Conservation (phyloP, 2,113 vertebrate genomes). For the Notarius quadriscutis region DNA sequence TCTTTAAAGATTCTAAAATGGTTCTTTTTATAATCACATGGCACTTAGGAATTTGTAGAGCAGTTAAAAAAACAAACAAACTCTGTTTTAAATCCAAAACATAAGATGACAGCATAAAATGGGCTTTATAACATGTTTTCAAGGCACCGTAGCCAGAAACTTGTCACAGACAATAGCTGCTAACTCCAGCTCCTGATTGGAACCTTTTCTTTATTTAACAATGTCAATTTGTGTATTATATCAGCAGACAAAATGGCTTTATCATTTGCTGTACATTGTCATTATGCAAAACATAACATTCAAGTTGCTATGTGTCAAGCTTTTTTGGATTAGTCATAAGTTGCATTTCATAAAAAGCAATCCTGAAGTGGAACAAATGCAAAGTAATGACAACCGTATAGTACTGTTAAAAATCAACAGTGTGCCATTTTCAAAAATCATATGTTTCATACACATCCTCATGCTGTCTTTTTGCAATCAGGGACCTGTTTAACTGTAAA, state of each 20-base stretch:
- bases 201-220: not conserved
- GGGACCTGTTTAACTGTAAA: not conserved
- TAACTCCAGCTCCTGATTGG: not conserved
- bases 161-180: not conserved
- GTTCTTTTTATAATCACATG: not conserved
- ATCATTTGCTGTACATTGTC: not conserved
- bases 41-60: not conserved
- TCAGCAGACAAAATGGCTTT: constrained; percentile 24
- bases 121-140: not conserved
- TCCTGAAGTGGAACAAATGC: not conserved
- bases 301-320: constrained; percentile 1
- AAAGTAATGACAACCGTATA: not conserved
- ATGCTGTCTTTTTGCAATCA: not conserved
- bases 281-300: constrained; percentile 25
- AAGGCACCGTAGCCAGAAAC: not conserved
- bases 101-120: not conserved
- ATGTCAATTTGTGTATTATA: not conserved
- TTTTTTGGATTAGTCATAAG: constrained; percentile 7
- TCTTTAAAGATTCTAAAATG: not conserved
- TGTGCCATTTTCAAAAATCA: not conserved
- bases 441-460: not conserved
- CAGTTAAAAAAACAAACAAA: not conserved
- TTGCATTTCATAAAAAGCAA: not conserved
- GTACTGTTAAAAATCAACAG: not conserved
- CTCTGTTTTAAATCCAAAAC: not conserved